Conservation (phyloP, 2,797 vertebrate genomes). For the Caiman crocodilus region DNA sequence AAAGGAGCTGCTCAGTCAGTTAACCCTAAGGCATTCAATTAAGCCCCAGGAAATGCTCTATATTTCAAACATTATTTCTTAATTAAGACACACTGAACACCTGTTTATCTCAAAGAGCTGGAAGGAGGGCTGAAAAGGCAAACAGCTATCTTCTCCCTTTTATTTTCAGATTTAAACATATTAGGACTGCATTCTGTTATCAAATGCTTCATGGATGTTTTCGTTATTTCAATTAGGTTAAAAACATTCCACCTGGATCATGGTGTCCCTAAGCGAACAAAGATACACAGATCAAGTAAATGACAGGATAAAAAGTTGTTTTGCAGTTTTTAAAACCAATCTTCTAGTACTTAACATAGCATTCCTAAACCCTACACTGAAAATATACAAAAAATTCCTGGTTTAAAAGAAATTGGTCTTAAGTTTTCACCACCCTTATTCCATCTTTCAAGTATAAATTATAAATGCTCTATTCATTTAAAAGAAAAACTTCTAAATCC, state of each 20-base stretch:
- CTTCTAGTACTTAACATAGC: background rate
- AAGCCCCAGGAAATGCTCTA: background rate
- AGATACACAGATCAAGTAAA: background rate
- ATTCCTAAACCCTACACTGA: constrained; percentile 7
- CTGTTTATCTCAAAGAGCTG: background rate
- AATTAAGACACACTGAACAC: background rate
- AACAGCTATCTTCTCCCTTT: background rate
- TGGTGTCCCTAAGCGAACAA: background rate
- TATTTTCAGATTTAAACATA: background rate
- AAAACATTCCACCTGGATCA: background rate
- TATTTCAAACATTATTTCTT: background rate
- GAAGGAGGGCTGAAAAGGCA: background rate
- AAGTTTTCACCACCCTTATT: background rate
- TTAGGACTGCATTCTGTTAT: background rate
- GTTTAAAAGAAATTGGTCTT: constrained; percentile 2
- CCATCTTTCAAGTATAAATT: constrained; percentile 33
- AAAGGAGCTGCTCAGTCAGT: background rate
- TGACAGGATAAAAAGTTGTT: constrained; percentile 32
- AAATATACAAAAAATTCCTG: constrained; percentile 29
- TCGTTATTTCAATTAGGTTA: background rate
- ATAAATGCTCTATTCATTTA: background rate
- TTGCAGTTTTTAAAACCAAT: background rate
- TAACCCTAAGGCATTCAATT: background rate
- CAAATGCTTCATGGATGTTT: background rate
- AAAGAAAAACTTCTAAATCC: constrained; percentile 5